A percentile compares a stretch with the other conserved stretches of the same genome.
These are phyloP conservation scores for Drosophila navojoa DNA, from an alignment of 1,140 invertebrate species.

Conservation along the genomic window DNA sequence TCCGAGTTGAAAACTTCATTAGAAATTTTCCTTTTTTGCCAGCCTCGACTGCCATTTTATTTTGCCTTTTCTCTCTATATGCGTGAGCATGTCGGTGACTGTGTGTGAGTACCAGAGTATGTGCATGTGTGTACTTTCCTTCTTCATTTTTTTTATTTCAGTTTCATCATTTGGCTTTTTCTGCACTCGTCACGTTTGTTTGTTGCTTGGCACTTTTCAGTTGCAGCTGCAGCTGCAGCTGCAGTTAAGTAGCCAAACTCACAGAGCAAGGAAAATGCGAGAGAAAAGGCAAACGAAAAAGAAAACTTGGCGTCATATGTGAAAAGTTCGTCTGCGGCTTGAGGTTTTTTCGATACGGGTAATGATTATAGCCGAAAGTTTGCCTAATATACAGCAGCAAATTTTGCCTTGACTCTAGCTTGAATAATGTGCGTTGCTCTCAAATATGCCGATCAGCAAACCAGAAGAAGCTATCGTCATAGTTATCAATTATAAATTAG, in stretches of 20 bases:
- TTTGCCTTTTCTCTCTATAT: constrained; percentile 34
- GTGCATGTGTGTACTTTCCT: constrained; percentile 1
- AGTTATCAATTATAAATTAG: too few relatives aligned
- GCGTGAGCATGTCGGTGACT: not conserved
- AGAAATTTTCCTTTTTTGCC: constrained; percentile 67
- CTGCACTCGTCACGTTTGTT: constrained; percentile 57
- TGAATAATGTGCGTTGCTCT: constrained; percentile 50
- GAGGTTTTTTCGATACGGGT: constrained; percentile 65
- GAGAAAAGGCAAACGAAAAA: constrained; percentile 30
- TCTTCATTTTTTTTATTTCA: constrained; percentile 18
- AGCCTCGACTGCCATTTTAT: constrained; percentile 52
- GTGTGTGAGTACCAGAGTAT: constrained; percentile 18
- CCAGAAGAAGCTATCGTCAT: not conserved
- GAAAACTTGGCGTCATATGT: constrained; percentile 79
- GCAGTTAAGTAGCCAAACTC: constrained; percentile 72
- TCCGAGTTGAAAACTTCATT: constrained; percentile 81
- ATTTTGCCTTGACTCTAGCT: constrained; percentile 10
- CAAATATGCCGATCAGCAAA: not conserved
- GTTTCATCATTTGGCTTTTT: constrained; percentile 53
- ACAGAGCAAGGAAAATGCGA: constrained; percentile 35
- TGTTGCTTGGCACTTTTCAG: constrained; percentile 42
- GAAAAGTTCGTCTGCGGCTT: constrained; percentile 77
- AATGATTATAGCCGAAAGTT: constrained; percentile 68
- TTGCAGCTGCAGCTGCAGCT: constrained; percentile 51
- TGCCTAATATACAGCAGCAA: constrained; percentile 54